A percentile compares a stretch with the other conserved stretches of the same genome.
These are phyloP conservation scores for Conchocele bisecta DNA, from an alignment of 2,888 invertebrate species.

Conservation along the genomic window DNA sequence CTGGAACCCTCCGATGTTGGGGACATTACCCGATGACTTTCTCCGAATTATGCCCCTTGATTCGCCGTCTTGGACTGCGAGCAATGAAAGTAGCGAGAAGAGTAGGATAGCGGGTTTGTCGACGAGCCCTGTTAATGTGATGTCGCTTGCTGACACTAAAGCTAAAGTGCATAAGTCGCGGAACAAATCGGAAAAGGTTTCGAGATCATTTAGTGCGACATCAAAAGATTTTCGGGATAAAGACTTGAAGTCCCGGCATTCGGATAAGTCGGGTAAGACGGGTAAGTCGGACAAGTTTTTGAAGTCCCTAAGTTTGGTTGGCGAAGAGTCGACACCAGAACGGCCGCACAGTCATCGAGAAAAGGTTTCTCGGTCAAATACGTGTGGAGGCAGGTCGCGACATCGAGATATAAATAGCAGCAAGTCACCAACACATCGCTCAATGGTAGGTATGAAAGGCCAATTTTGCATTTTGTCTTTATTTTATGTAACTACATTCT, in stretches of 20 bases:
- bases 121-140: slow-evolving; percentile 38
- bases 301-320: slow-evolving; percentile 45
- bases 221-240: slow-evolving; percentile 39
- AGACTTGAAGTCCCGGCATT: slow-evolving; percentile 30
- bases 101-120: slow-evolving; percentile 31
- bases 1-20: slow-evolving; percentile 91
- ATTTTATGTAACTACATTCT: background rate
- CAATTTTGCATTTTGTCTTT: background rate
- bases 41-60: slow-evolving; percentile 84
- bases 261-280: slow-evolving; percentile 46
- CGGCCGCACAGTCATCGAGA: slow-evolving; percentile 1
- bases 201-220: slow-evolving; percentile 43
- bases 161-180: slow-evolving; percentile 57
- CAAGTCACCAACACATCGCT: slow-evolving; percentile 27
- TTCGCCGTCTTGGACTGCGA: background rate
- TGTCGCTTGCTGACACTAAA: slow-evolving; percentile 45
- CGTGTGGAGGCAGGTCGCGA: slow-evolving; percentile 11
- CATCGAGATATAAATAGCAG: background rate
- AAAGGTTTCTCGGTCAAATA: slow-evolving; percentile 3
- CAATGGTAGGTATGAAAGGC: slow-evolving; percentile 27
- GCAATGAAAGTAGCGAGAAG: slow-evolving; percentile 25
- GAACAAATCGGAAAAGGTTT: slow-evolving; percentile 49
- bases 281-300: slow-evolving; percentile 46
- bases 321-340: slow-evolving; percentile 25
- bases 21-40: slow-evolving; percentile 91